These are phyloP conservation scores for Pseudomugil tenellus DNA, from an alignment of 2,797 vertebrate genomes.

Conservation along the genomic window DNA sequence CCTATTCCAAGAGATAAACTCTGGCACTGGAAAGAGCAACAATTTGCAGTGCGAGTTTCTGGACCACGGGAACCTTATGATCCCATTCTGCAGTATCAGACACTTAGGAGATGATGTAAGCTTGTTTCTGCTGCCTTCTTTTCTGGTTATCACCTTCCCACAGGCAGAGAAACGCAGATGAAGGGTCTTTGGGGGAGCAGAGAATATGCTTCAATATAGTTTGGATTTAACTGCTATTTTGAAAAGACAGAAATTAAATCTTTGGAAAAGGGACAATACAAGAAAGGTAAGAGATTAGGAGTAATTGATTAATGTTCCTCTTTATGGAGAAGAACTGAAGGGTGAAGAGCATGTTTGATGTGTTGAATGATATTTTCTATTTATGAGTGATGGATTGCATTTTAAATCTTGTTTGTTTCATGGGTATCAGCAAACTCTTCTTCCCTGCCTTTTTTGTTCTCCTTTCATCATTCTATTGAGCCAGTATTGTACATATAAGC, in stretches of 20 bases:
- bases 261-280: constrained; percentile 36
- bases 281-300: constrained; percentile 43
- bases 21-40: constrained; percentile 64
- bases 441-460: constrained; percentile 42
- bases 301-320: constrained; percentile 60
- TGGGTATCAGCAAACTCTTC: constrained; percentile 34
- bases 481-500: constrained; percentile 48
- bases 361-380: constrained; percentile 42
- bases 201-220: constrained; percentile 37
- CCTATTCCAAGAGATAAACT: constrained; percentile 70
- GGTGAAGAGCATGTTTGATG: constrained; percentile 19
- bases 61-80: constrained; percentile 63
- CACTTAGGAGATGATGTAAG: constrained; percentile 70
- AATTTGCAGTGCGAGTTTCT: constrained; percentile 63
- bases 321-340: constrained; percentile 5
- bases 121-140: constrained; percentile 41
- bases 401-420: constrained; percentile 30
- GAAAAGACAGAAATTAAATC: constrained; percentile 58
- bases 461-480: constrained; percentile 37
- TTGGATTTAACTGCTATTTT: constrained; percentile 51
- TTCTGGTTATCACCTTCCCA: constrained; percentile 62
- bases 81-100: constrained; percentile 71
- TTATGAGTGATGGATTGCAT: constrained; percentile 29
- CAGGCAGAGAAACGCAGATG: constrained; percentile 43
- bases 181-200: constrained; percentile 20